phyloP scores from a whole-genome alignment of 2,797 vertebrate genomes.

The Artibeus jamaicensis region DNA sequence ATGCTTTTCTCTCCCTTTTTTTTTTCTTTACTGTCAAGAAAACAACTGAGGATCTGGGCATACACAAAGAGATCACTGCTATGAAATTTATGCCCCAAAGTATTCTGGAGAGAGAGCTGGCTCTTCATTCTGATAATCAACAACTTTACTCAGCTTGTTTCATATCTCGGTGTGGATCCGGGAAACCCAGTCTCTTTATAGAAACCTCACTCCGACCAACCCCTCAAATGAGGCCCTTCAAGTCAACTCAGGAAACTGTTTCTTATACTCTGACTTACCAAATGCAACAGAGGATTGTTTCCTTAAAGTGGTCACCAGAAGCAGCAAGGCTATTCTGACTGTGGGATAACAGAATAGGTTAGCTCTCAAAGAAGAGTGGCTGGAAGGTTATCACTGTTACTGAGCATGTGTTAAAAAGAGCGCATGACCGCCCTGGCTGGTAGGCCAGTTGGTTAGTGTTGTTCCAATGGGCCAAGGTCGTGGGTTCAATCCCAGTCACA shows the following conservation, averaged over 20 bases:
- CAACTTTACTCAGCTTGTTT: neutral
- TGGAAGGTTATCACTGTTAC: neutral
- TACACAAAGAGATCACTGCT: neutral
- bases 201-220: neutral
- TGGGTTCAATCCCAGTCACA: too few relatives aligned
- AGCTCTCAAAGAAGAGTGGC: neutral
- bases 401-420: neutral
- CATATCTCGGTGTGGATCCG: neutral
- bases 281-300: neutral
- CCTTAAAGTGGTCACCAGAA: neutral
- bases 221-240: neutral
- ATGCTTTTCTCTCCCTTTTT: neutral
- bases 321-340: neutral
- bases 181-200: neutral
- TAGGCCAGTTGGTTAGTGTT: too few relatives aligned
- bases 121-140: slow-evolving; percentile 10
- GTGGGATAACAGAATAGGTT: neutral
- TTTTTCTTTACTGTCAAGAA: neutral
- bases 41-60: neutral
- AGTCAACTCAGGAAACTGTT: neutral
- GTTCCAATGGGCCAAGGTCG: too few relatives aligned
- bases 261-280: neutral
- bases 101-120: neutral
- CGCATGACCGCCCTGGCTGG: neutral
- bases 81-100: neutral